Evolutionary conservation across 2,797 vertebrate species (phyloP).

Genomic region (Podarcis lilfordi): DNA sequence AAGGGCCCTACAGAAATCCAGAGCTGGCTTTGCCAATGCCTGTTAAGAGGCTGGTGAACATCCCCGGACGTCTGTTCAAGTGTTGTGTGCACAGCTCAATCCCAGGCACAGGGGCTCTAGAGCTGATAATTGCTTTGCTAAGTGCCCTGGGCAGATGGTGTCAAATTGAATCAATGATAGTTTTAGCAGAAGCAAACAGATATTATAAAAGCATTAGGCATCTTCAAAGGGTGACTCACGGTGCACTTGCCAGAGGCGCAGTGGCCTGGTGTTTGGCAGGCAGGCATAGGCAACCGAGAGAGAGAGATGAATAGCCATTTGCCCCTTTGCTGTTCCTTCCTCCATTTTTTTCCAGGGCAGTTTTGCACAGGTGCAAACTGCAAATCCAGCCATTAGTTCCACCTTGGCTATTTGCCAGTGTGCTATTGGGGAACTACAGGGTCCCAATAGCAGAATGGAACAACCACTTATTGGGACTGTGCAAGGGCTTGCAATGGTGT

Average conservation of each 20-base stretch:
- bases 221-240: slow-evolving; percentile 19
- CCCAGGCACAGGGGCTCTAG: slow-evolving; percentile 9
- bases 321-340: not conserved
- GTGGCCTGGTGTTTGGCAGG: not conserved
- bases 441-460: not conserved
- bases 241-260: slow-evolving; percentile 15
- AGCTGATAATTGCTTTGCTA: slow-evolving; percentile 54
- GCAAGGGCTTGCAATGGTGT: not conserved
- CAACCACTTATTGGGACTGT: not conserved
- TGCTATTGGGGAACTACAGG: not conserved
- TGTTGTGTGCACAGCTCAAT: not conserved
- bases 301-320: not conserved
- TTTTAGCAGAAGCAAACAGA: slow-evolving; percentile 47
- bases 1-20: not conserved
- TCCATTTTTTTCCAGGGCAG: not conserved
- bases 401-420: not conserved
- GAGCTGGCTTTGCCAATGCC: not conserved
- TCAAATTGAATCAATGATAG: slow-evolving; percentile 51
- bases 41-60: not conserved
- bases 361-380: not conserved
- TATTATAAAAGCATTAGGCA: slow-evolving; percentile 34
- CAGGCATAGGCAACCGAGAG: not conserved
- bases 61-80: not conserved
- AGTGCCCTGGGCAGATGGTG: slow-evolving; percentile 59
- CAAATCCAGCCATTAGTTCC: not conserved